Conservation (phyloP, 2,888 invertebrate species). For the Lepidochitona cinerea region DNA sequence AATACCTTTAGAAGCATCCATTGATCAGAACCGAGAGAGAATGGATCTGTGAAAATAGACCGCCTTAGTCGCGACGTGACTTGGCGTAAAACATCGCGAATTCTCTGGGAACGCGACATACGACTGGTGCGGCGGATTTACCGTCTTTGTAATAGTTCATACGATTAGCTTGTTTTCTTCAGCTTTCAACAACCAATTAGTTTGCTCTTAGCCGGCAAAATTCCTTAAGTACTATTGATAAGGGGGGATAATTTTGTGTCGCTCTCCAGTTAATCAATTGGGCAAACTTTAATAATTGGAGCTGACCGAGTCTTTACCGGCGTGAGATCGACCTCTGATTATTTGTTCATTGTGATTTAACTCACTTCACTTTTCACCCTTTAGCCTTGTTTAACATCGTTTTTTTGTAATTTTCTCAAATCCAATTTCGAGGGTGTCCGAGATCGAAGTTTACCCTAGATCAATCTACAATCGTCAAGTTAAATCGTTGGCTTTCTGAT, state of each 20-base stretch:
- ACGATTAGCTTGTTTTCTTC: constrained; percentile 7
- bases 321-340: background rate
- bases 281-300: constrained; percentile 1
- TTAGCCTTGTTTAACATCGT: background rate
- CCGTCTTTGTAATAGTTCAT: background rate
- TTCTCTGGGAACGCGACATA: constrained; percentile 2
- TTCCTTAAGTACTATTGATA: constrained; percentile 8
- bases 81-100: background rate
- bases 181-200: constrained; percentile 3
- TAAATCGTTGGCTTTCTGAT: too few species aligned
- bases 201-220: constrained; percentile 2
- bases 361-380: constrained; percentile 3
- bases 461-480: too few species aligned
- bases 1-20: background rate
- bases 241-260: background rate
- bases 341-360: background rate
- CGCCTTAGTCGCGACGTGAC: background rate
- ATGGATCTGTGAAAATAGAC: background rate
- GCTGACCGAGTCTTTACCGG: background rate
- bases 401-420: background rate
- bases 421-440: background rate
- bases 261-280: background rate
- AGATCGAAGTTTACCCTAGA: constrained; percentile 1
- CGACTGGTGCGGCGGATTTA: background rate
- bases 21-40: background rate